Evolutionary conservation across 2,797 vertebrate species (phyloP).

Genomic region (Leptatherina wallacei): DNA sequence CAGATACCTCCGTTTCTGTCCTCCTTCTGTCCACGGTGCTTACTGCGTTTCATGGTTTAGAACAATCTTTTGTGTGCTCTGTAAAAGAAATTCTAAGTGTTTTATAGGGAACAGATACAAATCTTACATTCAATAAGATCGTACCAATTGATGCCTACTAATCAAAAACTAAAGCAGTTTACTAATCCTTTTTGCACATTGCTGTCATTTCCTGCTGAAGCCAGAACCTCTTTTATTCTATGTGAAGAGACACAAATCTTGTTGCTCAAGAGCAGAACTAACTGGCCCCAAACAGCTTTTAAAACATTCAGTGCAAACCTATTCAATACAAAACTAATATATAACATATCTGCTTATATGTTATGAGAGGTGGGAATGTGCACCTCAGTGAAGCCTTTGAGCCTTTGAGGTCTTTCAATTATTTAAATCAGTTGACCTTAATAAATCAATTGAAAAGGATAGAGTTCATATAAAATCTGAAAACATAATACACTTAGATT

Average conservation of each 20-base stretch:
- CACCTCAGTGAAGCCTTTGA: constrained; percentile 52
- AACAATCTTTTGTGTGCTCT: constrained; percentile 83
- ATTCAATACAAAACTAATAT: neutral
- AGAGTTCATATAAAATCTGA: constrained; percentile 70
- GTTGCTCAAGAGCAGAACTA: neutral
- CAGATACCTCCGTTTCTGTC: constrained; percentile 85
- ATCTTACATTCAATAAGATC: neutral
- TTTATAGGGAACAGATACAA: neutral
- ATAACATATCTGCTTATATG: neutral
- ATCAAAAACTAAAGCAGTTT: neutral
- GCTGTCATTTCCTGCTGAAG: neutral
- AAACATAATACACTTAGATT: constrained; percentile 65
- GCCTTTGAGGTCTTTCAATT: constrained; percentile 73
- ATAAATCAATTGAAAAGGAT: constrained; percentile 69
- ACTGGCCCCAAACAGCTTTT: neutral
- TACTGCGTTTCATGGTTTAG: constrained; percentile 93
- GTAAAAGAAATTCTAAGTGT: constrained; percentile 31
- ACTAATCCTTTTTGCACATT: neutral
- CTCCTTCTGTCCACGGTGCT: constrained; percentile 89
- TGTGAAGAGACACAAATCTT: neutral
- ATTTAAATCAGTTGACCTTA: constrained; percentile 76
- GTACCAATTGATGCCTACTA: no score
- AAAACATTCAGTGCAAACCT: neutral
- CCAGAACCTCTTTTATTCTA: neutral
- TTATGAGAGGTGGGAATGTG: constrained; percentile 17